Evolutionary conservation across 1,140 invertebrate genomes (phyloP), one percentile per base, ranked within the genome.

Genomic region (Drosophila triauraria): DNA sequence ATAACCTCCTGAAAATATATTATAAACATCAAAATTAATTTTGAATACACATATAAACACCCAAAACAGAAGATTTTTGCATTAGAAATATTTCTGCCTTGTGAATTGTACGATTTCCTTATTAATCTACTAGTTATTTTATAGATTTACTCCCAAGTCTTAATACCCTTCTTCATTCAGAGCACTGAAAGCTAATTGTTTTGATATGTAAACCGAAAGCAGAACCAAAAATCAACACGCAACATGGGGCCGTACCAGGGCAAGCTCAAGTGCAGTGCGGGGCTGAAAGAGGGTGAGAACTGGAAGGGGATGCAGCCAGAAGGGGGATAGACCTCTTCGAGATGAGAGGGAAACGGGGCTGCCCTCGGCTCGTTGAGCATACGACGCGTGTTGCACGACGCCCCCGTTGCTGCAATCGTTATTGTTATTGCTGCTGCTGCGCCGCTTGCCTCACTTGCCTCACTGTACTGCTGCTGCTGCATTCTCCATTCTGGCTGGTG

Each of bases 201-300:
- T 90, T 88, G 84, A 90, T 88, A 88, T 88, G 84, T 82, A 85
- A 85, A 79, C 82, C 82, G 25, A 85, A 75, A 82, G 69, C 83
- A 82, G 79, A 87, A 87, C 77, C 84, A 53, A 88, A 88, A 88
- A 84, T 88, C 85, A 88, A 90, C 85, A 90, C 83, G 80, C 85
- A 87, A 82, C 64, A 48, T 62, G 63, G 61, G 54, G 47, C 40
- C 46, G 35, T 35, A 27, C 48, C 65, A 60, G 42, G 51, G 44
- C 53, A 68, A 51, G 63, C 63, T 53, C 64, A 51, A 63, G 57
- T 46, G 50, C 38, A 38, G 20, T 30, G 27, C 38, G 43, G 40
- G 40, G 17, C 17, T 51, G 17, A 10, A 44, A 23, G 38, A 53
- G 40, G 38, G 27, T 43, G 60, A 40, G 57, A 48, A 65, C 15